phyloP scores from a whole-genome alignment of 2,113 vertebrate genomes.

The Crotalus viridis region DNA sequence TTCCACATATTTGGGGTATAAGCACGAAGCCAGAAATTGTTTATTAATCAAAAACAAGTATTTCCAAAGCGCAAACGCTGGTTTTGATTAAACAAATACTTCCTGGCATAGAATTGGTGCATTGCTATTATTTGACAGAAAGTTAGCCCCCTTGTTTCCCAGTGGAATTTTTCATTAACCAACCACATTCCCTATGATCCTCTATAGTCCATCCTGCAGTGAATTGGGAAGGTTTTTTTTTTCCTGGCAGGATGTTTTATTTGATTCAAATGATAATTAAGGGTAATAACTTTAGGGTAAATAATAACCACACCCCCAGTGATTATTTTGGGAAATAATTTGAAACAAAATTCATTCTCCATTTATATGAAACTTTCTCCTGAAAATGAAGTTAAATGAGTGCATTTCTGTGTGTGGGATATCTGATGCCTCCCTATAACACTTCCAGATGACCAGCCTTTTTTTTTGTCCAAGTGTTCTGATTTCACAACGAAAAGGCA shows the following conservation, averaged over 20 bases:
- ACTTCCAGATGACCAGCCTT: background rate
- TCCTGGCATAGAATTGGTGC: slow-evolving; percentile 1
- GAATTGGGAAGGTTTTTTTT: background rate
- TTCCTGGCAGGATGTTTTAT: background rate
- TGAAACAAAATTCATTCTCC: background rate
- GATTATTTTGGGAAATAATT: background rate
- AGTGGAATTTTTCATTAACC: slow-evolving; percentile 13
- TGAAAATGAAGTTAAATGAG: background rate
- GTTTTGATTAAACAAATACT: slow-evolving; percentile 11
- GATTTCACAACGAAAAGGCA: background rate
- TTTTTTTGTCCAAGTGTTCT: background rate
- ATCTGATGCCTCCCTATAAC: background rate
- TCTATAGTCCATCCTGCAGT: background rate
- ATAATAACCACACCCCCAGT: background rate
- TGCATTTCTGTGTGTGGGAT: background rate
- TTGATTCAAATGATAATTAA: slow-evolving; percentile 7
- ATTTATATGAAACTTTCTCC: background rate
- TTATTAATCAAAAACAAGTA: slow-evolving; percentile 20
- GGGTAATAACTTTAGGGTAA: background rate
- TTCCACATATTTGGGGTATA: background rate
- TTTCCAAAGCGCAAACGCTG: background rate
- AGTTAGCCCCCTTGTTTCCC: background rate
- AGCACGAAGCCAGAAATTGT: background rate
- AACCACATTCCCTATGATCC: slow-evolving; percentile 9
- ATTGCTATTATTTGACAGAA: background rate